Base-by-base conservation (phyloP, 2,888 invertebrate species). In the Torymus auratus region DNA sequence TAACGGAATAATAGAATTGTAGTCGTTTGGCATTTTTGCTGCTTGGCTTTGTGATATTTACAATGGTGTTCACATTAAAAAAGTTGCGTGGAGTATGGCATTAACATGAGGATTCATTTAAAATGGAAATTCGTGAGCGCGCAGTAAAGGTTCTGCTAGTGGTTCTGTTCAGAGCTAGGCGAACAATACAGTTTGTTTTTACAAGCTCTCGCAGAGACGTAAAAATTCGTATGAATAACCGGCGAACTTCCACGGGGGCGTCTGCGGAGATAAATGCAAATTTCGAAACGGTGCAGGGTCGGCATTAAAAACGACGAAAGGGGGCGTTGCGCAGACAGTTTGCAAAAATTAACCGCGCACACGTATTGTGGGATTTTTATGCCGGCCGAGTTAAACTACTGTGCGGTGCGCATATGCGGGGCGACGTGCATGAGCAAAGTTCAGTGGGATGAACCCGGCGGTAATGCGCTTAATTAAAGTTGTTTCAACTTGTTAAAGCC, bases 401-500 rank as follows among this genome's bases (percentile, higher is more conserved):
- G 28, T 28, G 28, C 28, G 28, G 5, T 3, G 28, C 28, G 28
- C 28, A 28, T 28, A 28, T 28, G 28, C 28, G 28, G 13, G 23
- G 85, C 84, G 80, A 85, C 11, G 53, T 20, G 74, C n/a, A 56
- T 53, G 28, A 77, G 56, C 56, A 85, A 86, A 86, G 87, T 88
- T 87, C 85, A 88, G 84, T 85, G 83, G 82, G 84, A 83, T 84
- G 82, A 84, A 81, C 83, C 28, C 85, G 84, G 83, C 86, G 79
- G 85, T 89, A 89, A 90, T 88, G 86, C 86, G 87, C 88, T 89
- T 88, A 89, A 90, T 90, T 90, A 88, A 89, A 90, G 88, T 90
- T 88, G 87, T 90, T 90, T 89, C 88, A 88, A 89, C 89, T 90
- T 87, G 90, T 90, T 90, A 89, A 90, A 88, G 89, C 88, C 84